Conservation (phyloP, 2,888 invertebrate genomes). For the Phyllotreta cruciferae region DNA sequence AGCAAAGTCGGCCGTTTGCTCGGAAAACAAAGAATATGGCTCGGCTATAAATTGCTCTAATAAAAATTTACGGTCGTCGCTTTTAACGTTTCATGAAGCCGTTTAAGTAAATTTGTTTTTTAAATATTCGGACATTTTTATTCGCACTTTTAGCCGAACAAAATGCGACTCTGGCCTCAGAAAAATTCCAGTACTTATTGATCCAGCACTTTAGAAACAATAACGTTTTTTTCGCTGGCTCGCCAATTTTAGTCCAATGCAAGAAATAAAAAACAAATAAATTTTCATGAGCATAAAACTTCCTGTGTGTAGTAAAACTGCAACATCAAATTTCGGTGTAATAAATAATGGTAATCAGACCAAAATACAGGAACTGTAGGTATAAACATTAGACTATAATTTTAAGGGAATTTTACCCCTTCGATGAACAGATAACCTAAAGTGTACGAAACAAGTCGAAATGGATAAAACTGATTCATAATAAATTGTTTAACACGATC, state of each 20-base stretch:
- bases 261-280: too few species aligned
- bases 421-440: slow-evolving; percentile 19
- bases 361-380: slow-evolving; percentile 6
- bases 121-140: background rate
- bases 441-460: slow-evolving; percentile 4
- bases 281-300: too few species aligned
- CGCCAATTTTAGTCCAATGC: too few species aligned
- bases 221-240: too few species aligned
- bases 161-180: too few species aligned
- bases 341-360: slow-evolving; percentile 15
- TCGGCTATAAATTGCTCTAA: slow-evolving; percentile 10
- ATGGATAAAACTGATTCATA: slow-evolving; percentile 29
- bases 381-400: slow-evolving; percentile 3
- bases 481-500: slow-evolving; percentile 42
- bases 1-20: slow-evolving; percentile 3
- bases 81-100: slow-evolving; percentile 7
- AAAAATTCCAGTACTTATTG: too few species aligned
- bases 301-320: too few species aligned
- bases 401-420: slow-evolving; percentile 11
- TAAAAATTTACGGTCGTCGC: slow-evolving; percentile 5
- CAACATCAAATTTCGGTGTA: background rate
- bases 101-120: background rate
- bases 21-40: slow-evolving; percentile 11
- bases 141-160: background rate
- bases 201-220: too few species aligned